Evolutionary conservation across 1,140 invertebrate genomes (phyloP).

Genomic region (Elymnias hypermnestra): DNA sequence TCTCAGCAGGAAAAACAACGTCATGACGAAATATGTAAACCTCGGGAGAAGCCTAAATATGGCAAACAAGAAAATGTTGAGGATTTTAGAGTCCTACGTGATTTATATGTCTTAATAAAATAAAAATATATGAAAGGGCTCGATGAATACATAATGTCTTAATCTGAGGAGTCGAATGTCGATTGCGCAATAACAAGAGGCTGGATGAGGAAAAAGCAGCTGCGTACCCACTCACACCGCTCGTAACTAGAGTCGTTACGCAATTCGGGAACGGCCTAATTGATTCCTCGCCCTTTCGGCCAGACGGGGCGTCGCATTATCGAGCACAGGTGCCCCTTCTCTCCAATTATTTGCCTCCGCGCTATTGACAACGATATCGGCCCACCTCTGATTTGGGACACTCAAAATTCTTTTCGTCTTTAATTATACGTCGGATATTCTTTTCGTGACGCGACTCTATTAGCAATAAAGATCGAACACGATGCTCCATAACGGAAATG

Average conservation of each 20-base stretch:
- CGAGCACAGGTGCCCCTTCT: constrained; percentile 62
- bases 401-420: constrained; percentile 48
- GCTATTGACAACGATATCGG: constrained; percentile 48
- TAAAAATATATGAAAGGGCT: constrained; percentile 17
- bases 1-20: no score
- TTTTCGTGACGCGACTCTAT: constrained; percentile 56
- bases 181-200: constrained; percentile 68
- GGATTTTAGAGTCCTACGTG: no score
- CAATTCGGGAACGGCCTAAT: constrained; percentile 70
- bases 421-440: constrained; percentile 64
- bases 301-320: constrained; percentile 70
- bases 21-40: no score
- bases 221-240: constrained; percentile 57
- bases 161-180: constrained; percentile 65
- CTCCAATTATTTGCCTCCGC: constrained; percentile 61
- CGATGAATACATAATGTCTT: constrained; percentile 66
- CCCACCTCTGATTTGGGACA: constrained; percentile 40
- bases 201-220: constrained; percentile 70
- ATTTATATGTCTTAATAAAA: neutral
- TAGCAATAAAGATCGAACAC: constrained; percentile 56
- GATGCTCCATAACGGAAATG: constrained; percentile 49
- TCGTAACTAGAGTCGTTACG: constrained; percentile 71
- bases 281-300: constrained; percentile 71
- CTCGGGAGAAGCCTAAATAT: no score
- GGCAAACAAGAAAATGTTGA: no score